Evolutionary conservation across 1,140 invertebrate genomes (phyloP).

Genomic region (Achatina immaculata): DNA sequence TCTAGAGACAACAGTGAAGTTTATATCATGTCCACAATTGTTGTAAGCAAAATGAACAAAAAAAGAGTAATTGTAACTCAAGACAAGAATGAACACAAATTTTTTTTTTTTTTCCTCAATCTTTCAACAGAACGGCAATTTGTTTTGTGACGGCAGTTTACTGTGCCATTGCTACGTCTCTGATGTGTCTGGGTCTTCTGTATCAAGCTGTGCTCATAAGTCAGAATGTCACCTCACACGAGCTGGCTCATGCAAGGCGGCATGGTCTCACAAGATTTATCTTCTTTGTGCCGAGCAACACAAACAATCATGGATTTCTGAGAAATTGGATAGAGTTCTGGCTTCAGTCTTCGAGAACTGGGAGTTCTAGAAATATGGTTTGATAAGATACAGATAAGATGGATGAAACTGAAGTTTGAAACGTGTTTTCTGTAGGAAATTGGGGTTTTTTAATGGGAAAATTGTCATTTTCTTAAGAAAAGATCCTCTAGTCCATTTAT

Average conservation of each 20-base stretch:
- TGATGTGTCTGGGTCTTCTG: conserved; percentile 54
- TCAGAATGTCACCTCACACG: conserved; percentile 66
- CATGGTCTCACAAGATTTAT: conserved; percentile 38
- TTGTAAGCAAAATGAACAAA: no score
- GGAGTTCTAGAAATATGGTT: not conserved
- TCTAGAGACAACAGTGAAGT: no score
- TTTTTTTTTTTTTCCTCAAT: no score
- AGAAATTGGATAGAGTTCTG: conserved; percentile 61
- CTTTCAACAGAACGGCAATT: conserved; percentile 39
- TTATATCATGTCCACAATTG: no score
- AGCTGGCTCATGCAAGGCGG: conserved; percentile 53
- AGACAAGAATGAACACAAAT: no score
- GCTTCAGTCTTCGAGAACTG: not conserved
- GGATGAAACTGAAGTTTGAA: no score
- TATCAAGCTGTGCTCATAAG: conserved; percentile 63
- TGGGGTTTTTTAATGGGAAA: no score
- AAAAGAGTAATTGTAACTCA: no score
- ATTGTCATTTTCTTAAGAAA: no score
- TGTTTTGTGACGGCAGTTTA: conserved; percentile 60
- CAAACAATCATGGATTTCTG: conserved; percentile 58
- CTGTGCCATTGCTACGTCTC: conserved; percentile 39
- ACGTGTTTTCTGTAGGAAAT: no score
- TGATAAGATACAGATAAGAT: no score
- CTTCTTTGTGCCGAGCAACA: conserved; percentile 53
- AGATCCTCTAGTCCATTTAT: no score